phyloP scores from a whole-genome alignment of 2,797 vertebrate genomes.

The Pelochelys cantorii region DNA sequence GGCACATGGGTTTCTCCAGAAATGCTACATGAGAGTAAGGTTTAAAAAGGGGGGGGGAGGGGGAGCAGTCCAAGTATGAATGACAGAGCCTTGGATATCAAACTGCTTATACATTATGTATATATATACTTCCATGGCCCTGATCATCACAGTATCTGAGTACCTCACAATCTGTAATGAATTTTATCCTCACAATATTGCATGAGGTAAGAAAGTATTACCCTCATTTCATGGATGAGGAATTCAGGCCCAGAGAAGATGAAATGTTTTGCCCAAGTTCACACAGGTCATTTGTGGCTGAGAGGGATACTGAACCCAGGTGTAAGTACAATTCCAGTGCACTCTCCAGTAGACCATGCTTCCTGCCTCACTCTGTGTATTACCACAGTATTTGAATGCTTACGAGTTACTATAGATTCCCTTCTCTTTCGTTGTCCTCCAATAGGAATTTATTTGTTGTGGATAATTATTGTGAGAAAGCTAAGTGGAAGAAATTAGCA shows the following conservation, averaged over 20 bases:
- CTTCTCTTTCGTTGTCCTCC: not conserved
- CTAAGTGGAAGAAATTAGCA: not conserved
- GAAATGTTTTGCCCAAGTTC: not conserved
- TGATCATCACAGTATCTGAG: not conserved
- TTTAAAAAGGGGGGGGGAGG: not conserved
- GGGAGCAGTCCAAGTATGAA: not conserved
- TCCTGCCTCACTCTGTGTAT: not conserved
- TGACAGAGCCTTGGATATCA: conserved; percentile 6
- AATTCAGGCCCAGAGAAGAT: not conserved
- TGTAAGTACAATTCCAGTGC: not conserved
- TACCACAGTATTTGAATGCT: not conserved
- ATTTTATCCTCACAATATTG: conserved; percentile 17
- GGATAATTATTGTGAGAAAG: not conserved
- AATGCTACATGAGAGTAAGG: not conserved
- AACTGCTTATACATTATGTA: not conserved
- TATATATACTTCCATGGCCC: not conserved
- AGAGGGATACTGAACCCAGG: not conserved
- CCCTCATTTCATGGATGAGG: conserved; percentile 6
- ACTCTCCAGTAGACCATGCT: not conserved
- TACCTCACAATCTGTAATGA: conserved; percentile 39
- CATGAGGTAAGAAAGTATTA: conserved; percentile 24
- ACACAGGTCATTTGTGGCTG: not conserved
- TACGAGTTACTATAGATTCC: not conserved
- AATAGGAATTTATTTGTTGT: not conserved
- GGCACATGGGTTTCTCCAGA: not conserved